Base-by-base conservation (phyloP, 2,797 vertebrate species). In the Chaunax sp. region DNA sequence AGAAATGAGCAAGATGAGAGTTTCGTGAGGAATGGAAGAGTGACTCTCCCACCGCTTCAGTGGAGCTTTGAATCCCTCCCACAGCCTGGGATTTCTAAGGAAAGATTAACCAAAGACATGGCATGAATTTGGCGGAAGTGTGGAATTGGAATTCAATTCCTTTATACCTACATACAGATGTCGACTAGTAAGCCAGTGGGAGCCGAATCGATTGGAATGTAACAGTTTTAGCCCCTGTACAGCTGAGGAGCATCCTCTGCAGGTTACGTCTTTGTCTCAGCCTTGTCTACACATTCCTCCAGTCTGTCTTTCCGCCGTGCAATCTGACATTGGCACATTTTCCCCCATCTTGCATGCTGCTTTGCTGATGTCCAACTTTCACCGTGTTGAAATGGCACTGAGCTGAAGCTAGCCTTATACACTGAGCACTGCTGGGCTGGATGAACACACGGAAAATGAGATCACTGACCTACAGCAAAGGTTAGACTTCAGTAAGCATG, bases 391-490 rank as follows among this genome's bases (percentile, higher is more conserved):
- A 78, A 73, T 67, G 77, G 77, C 80, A 70, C 15, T 4, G 79
- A 51, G 66, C 61, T 73, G 66, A 59, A 43, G 69, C 64, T 6
- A 26, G 66, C 73, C 60, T n/a, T 69, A 69, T 68, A 64, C 76
- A 79, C 74, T 18, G 74, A 77, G 61, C 64, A n/a, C 80, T 75
- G 78, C 85, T 79, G 68, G 56, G 55, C 80, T 72, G 74, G 77
- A 70, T 69, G 84, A 83, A 81, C 84, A 69, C 68, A 18, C 75
- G 81, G 81, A 88, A 86, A 90, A 90, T 84, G 87, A 91, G 87
- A 85, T 87, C 75, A 64, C 72, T 90, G 88, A 89, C 89, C 85
- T 89, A 84, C 83, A 87, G 88, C 79, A 85, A 87, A 89, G 83
- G 89, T 89, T 83, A 79, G 74, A 80, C 77, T 83, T 81, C 83